Evolutionary conservation across 2,888 invertebrate species (phyloP).

Genomic region (Magallana nippona): DNA sequence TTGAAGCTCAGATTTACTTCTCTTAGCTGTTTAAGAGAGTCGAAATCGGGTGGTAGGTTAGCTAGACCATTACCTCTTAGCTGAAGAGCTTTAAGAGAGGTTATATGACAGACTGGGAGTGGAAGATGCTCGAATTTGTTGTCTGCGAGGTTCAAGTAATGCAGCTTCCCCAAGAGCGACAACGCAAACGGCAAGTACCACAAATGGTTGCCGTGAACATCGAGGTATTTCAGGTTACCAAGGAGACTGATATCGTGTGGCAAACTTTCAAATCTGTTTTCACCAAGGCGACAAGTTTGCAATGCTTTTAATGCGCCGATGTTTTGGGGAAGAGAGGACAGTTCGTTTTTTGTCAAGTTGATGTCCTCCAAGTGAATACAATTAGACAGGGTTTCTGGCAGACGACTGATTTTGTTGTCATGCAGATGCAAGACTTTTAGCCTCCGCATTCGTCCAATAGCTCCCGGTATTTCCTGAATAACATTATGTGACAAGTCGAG

Average conservation of each 20-base stretch:
- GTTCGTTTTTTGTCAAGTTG: conserved; percentile 67
- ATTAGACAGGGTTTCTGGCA: conserved; percentile 77
- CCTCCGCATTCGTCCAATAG: conserved; percentile 69
- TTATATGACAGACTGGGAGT: conserved; percentile 69
- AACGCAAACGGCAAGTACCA: conserved; percentile 76
- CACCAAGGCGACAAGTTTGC: conserved; percentile 62
- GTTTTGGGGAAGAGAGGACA: conserved; percentile 67
- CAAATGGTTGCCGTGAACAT: conserved; percentile 74
- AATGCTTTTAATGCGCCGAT: conserved; percentile 58
- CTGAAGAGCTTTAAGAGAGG: conserved; percentile 65
- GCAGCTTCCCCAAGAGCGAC: conserved; percentile 67
- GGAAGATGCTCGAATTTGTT: conserved; percentile 76
- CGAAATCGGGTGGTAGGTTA: conserved; percentile 73
- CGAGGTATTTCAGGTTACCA: conserved; percentile 68
- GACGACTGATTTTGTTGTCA: conserved; percentile 66
- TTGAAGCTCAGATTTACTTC: conserved; percentile 75
- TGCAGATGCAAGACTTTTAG: conserved; percentile 69
- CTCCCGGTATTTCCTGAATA: conserved; percentile 69
- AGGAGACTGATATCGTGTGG: conserved; percentile 75
- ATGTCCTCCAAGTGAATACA: conserved; percentile 71
- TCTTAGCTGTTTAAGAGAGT: conserved; percentile 66
- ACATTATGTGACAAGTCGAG: conserved; percentile 72
- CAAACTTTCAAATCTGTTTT: conserved; percentile 73
- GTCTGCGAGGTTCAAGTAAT: conserved; percentile 71
- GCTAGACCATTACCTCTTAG: conserved; percentile 70